phyloP scores from a whole-genome alignment of 2,888 invertebrate species.

The Pherbina coryleti region DNA sequence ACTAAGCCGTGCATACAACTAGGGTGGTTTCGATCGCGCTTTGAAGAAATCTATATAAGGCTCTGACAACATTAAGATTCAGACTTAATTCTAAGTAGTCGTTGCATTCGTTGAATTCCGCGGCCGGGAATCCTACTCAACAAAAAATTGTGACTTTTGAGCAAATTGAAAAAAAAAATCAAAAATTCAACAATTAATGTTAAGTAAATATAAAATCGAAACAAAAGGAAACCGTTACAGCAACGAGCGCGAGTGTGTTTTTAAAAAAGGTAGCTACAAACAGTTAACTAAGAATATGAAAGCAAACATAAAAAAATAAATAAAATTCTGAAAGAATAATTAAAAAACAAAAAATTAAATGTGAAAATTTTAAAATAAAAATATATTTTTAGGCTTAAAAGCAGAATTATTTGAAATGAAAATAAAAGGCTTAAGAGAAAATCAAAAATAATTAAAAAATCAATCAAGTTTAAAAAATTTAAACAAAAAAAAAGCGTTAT shows the following conservation, averaged over 20 bases:
- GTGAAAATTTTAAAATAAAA: not conserved
- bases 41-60: constrained; percentile 49
- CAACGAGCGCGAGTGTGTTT: constrained; percentile 3
- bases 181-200: constrained; percentile 4
- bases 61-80: constrained; percentile 51
- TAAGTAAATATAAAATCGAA: not conserved
- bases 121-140: constrained; percentile 45
- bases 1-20: not conserved
- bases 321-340: not conserved
- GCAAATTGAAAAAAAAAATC: not conserved
- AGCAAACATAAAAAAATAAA: not conserved
- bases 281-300: not conserved
- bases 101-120: constrained; percentile 53
- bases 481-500: not conserved
- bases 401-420: too few species aligned
- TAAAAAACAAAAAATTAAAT: not conserved
- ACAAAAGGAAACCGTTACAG: not conserved
- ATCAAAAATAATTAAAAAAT: not conserved
- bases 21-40: not conserved
- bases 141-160: not conserved
- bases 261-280: not conserved
- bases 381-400: not conserved
- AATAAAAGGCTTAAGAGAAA: too few species aligned
- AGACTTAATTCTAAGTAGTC: constrained; percentile 59
- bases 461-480: not conserved